These are phyloP conservation scores for Epinephelus awoara DNA, from an alignment of 2,797 vertebrate genomes.

Conservation along the genomic window DNA sequence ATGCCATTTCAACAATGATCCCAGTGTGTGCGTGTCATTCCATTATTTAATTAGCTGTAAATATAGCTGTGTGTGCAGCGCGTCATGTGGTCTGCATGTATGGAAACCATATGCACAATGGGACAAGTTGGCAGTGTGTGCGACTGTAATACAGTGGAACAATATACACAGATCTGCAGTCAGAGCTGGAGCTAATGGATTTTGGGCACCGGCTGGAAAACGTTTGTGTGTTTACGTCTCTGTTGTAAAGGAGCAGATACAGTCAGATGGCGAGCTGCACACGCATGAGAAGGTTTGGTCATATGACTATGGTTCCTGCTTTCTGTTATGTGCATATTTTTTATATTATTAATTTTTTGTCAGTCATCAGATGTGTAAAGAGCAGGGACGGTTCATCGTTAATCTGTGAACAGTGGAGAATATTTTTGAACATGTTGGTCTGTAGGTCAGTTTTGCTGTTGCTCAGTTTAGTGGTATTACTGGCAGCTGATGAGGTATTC, in stretches of 20 bases:
- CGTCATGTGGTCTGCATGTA: slow-evolving; percentile 58
- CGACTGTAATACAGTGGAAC: slow-evolving; percentile 54
- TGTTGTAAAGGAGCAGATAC: slow-evolving; percentile 20
- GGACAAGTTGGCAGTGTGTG: slow-evolving; percentile 43
- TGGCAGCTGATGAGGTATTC: too few relatives aligned
- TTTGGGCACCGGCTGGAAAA: slow-evolving; percentile 43
- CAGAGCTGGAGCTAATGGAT: slow-evolving; percentile 66
- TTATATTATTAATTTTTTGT: not conserved
- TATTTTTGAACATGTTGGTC: too few relatives aligned
- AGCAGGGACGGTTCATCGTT: too few relatives aligned
- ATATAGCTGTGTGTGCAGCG: slow-evolving; percentile 19
- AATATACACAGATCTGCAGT: slow-evolving; percentile 60
- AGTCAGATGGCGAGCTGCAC: not conserved
- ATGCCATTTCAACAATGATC: slow-evolving; percentile 55
- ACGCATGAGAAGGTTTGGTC: not conserved
- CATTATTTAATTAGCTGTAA: slow-evolving; percentile 65
- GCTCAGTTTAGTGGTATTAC: too few relatives aligned
- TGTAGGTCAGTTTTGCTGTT: too few relatives aligned
- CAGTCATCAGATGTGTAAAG: not conserved
- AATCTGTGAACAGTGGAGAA: too few relatives aligned
- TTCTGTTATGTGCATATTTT: not conserved
- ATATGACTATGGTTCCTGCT: not conserved
- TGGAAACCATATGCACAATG: slow-evolving; percentile 62
- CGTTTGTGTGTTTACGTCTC: slow-evolving; percentile 52
- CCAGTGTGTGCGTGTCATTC: slow-evolving; percentile 48